phyloP scores from a whole-genome alignment of 2,113 vertebrate genomes.

The Meles meles region DNA sequence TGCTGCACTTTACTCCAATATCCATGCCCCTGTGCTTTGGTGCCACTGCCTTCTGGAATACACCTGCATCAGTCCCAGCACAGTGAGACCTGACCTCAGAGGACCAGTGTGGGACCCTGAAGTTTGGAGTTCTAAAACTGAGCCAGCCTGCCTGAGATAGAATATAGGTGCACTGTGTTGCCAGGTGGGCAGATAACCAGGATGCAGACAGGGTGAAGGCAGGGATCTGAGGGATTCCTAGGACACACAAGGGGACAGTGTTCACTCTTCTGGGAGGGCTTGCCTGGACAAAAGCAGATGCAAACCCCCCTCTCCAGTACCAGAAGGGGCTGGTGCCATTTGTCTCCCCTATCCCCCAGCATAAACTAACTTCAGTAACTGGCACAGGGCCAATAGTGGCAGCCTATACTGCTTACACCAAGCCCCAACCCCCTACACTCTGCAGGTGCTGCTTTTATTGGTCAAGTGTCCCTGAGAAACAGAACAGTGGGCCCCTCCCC shows the following conservation, averaged over 20 bases:
- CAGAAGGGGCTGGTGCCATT: background rate
- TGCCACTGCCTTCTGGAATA: background rate
- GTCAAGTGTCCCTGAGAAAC: background rate
- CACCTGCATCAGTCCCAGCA: background rate
- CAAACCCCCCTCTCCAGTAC: background rate
- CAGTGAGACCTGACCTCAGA: background rate
- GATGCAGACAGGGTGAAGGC: background rate
- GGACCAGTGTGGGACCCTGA: background rate
- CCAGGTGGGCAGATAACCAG: background rate
- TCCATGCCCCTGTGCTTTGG: background rate
- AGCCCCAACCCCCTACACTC: background rate
- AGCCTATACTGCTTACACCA: background rate
- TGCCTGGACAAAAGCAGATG: background rate
- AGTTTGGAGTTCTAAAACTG: background rate
- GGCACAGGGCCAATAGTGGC: background rate
- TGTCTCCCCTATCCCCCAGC: background rate
- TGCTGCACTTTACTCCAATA: background rate
- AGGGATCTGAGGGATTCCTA: background rate
- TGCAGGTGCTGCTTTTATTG: background rate
- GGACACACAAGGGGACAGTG: background rate
- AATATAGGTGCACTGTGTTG: background rate
- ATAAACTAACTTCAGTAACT: background rate
- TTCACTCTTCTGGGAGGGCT: background rate
- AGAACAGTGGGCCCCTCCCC: background rate
- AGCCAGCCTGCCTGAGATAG: background rate